Base-by-base conservation (phyloP, 37 sponge, comb jelly and placozoan species). In the Cladorhizidae sp. region DNA sequence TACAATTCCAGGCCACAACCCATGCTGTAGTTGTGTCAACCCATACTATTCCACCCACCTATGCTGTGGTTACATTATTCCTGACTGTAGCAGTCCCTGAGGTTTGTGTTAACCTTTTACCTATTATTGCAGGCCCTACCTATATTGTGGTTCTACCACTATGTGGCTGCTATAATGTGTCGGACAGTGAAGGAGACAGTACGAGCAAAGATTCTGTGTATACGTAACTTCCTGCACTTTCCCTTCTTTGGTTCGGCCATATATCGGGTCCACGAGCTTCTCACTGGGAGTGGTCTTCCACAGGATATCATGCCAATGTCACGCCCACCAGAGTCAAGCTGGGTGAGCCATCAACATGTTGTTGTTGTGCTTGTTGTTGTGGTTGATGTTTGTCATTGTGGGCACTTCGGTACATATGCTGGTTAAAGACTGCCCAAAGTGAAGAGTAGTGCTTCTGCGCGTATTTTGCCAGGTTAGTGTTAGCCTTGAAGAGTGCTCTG, bases 111-210 rank as follows among this genome's bases (percentile, higher is more conserved):
- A n/a, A n/a, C n/a, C n/a, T n/a, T n/a, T n/a, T n/a, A n/a, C n/a
- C n/a, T n/a, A n/a, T n/a, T n/a, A 33, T 71, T 75, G 40, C 75
- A 87, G 86, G 81, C 77, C 5, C 83, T 92, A 15, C 96, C 96
- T 51, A 72, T 96, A 25, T 70, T 96, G 76, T 83, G 81, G 62
- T 69, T 92, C 42, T 92, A 96, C 61, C 70, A 87, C 57, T 52
- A 84, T 54, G 69, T 90, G 15, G 81, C 91, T n/a, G 56, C 67
- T 70, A 72, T 57, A 1, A 51, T 87, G 39, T 86, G 83, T 45
- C 72, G 85, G n/a, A 51, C 57, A 65, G 63, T 78, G 26, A 40
- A 73, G n/a, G 88, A 92, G 58, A 70, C 80, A 28, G 87, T 82
- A 0, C 39, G 40, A 49, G 79, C 85, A 32, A 72, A 80, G 58